phyloP scores from a whole-genome alignment of 2,888 invertebrate genomes.

The Arctia plantaginis region DNA sequence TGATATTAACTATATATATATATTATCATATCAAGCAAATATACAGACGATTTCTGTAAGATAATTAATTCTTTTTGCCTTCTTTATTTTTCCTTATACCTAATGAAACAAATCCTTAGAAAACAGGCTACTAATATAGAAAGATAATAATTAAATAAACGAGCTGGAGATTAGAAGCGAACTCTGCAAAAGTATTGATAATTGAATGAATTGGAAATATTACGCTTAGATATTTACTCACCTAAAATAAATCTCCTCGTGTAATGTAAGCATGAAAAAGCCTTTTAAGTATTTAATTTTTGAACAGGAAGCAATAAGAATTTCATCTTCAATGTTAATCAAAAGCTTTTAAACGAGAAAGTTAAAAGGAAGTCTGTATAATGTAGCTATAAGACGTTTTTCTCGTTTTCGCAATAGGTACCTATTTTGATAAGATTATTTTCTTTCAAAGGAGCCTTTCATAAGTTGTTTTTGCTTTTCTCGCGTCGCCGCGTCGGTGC shows the following conservation, averaged over 20 bases:
- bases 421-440: conserved; percentile 61
- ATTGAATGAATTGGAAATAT: not conserved
- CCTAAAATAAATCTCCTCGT: not conserved
- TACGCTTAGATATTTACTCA: not conserved
- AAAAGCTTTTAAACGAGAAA: conserved; percentile 52
- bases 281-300: conserved; percentile 29
- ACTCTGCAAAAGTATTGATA: not conserved
- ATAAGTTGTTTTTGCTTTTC: conserved; percentile 63
- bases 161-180: not conserved
- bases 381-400: conserved; percentile 54
- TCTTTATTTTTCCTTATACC: not conserved
- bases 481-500: conserved; percentile 51
- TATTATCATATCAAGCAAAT: not conserved
- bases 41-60: not conserved
- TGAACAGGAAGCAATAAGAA: conserved; percentile 34
- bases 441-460: conserved; percentile 55
- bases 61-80: too few species aligned
- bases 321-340: conserved; percentile 42
- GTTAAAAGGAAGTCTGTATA: conserved; percentile 35
- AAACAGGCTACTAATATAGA: not conserved
- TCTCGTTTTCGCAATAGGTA: conserved; percentile 55
- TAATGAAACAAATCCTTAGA: not conserved
- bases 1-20: too few species aligned
- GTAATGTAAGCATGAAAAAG: conserved; percentile 1
- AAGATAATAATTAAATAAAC: not conserved